phyloP scores from a whole-genome alignment of 2,888 invertebrate species.

The Tineola bisselliella region DNA sequence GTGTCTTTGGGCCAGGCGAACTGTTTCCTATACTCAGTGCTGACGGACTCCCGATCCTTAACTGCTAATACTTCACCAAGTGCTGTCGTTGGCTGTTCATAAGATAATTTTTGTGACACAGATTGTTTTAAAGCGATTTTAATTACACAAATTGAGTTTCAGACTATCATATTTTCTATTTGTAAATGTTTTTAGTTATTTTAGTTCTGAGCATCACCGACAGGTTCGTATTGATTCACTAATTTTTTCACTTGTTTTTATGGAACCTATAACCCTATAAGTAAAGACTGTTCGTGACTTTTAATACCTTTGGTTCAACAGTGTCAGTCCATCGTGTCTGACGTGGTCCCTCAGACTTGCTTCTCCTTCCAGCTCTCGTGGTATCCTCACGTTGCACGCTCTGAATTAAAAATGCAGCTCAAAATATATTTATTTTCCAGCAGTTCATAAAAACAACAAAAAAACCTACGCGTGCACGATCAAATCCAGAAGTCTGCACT shows the following conservation, averaged over 20 bases:
- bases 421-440: too few relatives aligned
- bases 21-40: conserved; percentile 89
- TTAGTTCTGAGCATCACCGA: too few relatives aligned
- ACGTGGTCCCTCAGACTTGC: conserved; percentile 81
- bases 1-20: conserved; percentile 85
- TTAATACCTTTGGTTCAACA: conserved; percentile 55
- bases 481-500: conserved; percentile 63
- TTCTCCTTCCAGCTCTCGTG: conserved; percentile 74
- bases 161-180: too few relatives aligned
- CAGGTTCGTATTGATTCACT: too few relatives aligned
- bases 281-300: background rate
- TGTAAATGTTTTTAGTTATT: too few relatives aligned
- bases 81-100: conserved; percentile 65
- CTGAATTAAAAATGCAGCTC: conserved; percentile 66
- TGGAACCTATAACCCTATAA: background rate
- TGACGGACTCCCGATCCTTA: conserved; percentile 45
- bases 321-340: conserved; percentile 62
- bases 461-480: conserved; percentile 73
- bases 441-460: background rate
- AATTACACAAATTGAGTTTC: too few relatives aligned
- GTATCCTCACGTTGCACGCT: conserved; percentile 74
- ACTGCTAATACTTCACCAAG: conserved; percentile 76
- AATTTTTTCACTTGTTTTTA: too few relatives aligned
- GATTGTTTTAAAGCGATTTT: background rate
- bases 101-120: background rate